These are phyloP conservation scores for Astatotilapia flaviijosephi DNA, from an alignment of 2,113 vertebrate species.

Conservation along the genomic window DNA sequence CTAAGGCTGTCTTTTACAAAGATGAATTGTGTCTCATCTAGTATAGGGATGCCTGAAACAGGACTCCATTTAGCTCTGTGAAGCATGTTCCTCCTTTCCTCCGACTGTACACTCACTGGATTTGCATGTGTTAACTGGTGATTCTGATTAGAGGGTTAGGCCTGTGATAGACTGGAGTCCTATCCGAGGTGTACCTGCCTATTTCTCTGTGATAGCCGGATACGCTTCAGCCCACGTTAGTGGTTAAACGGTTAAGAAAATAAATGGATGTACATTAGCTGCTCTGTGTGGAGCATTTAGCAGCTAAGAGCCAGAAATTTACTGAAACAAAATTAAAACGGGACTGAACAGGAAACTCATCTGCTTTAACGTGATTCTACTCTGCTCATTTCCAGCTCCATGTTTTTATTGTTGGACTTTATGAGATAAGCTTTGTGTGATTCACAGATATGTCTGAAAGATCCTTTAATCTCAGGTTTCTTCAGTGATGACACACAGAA, in stretches of 20 bases:
- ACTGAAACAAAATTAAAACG: neutral
- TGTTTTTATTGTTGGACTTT: neutral
- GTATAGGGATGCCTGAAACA: neutral
- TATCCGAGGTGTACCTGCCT: neutral
- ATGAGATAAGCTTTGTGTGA: neutral
- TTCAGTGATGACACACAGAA: neutral
- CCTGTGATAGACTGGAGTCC: neutral
- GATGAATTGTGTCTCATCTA: neutral
- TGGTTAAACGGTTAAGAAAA: neutral
- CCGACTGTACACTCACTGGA: accelerated
- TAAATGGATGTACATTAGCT: neutral
- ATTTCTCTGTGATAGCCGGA: neutral
- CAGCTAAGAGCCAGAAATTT: neutral
- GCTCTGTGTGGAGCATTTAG: neutral
- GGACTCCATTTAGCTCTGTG: neutral
- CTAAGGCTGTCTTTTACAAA: neutral
- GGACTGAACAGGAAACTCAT: neutral
- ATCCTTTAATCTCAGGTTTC: neutral
- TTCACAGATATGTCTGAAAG: neutral
- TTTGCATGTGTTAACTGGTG: neutral
- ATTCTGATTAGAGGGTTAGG: neutral
- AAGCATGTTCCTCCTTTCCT: neutral
- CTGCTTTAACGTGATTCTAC: neutral
- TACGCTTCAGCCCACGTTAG: neutral
- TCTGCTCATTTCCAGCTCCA: neutral